Percentiles rank a stretch among this genome's conserved stretches.
phyloP scores from a whole-genome alignment of 2,888 invertebrate species.

The Tiliacea citrago region DNA sequence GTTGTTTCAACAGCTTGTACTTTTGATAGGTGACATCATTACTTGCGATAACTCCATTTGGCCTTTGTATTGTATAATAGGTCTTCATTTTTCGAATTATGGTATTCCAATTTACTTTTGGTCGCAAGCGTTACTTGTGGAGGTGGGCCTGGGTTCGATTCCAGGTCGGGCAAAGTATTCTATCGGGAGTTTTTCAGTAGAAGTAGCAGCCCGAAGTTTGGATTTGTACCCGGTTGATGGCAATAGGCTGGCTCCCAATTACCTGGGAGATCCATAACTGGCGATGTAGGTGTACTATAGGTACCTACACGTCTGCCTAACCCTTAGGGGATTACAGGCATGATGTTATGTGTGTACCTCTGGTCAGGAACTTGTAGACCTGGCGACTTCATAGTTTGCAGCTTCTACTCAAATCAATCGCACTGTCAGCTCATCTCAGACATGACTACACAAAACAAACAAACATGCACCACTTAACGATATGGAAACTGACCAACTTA shows the following conservation, averaged over 20 bases:
- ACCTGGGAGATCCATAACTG: too few relatives aligned
- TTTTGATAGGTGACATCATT: constrained; percentile 45
- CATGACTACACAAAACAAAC: background rate
- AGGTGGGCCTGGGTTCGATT: too few relatives aligned
- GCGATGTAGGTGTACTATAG: too few relatives aligned
- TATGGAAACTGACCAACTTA: background rate
- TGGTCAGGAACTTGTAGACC: background rate
- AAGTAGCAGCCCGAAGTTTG: too few relatives aligned
- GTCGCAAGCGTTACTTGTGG: background rate
- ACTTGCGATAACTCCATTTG: constrained; percentile 14
- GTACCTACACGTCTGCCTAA: too few relatives aligned
- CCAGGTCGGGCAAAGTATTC: too few relatives aligned
- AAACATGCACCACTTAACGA: constrained; percentile 4
- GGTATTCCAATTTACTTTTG: background rate
- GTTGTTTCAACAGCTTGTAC: constrained; percentile 54
- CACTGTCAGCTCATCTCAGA: background rate
- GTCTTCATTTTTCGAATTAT: background rate
- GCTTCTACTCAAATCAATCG: background rate
- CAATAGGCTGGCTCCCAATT: too few relatives aligned
- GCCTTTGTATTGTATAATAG: background rate
- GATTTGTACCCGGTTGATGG: too few relatives aligned
- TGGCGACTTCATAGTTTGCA: too few relatives aligned
- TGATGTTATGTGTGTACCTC: too few relatives aligned
- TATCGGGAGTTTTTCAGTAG: too few relatives aligned
- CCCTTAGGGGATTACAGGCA: too few relatives aligned